These are phyloP conservation scores for Drosophila teissieri DNA, from an alignment of 1,140 invertebrate genomes.

Conservation along the genomic window DNA sequence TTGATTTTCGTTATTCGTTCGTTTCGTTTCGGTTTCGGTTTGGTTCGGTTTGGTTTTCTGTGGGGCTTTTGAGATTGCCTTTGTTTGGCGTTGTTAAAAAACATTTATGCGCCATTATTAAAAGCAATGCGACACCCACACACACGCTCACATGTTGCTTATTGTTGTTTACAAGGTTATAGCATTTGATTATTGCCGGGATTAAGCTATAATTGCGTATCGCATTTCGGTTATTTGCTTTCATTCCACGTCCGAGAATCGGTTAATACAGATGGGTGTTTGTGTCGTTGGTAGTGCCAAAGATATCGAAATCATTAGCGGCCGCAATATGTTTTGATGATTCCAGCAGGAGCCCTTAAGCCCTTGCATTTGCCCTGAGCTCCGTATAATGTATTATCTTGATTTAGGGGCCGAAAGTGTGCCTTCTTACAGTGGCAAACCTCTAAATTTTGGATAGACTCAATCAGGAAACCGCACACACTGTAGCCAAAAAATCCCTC, in stretches of 20 bases:
- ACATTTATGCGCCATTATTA: constrained; percentile 79
- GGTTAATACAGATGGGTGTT: constrained; percentile 20
- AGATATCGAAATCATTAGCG: constrained; percentile 32
- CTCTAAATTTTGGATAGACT: constrained; percentile 26
- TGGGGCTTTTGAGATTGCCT: constrained; percentile 67
- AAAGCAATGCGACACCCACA: constrained; percentile 69
- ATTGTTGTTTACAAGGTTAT: constrained; percentile 57
- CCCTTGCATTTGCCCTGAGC: constrained; percentile 15
- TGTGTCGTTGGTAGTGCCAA: not conserved
- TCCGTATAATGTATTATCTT: constrained; percentile 25
- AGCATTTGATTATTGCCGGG: constrained; percentile 72
- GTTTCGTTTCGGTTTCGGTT: constrained; percentile 14
- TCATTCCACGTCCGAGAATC: constrained; percentile 53
- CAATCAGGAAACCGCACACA: constrained; percentile 54
- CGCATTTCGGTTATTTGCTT: constrained; percentile 75
- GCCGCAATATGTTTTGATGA: constrained; percentile 59
- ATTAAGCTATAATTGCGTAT: constrained; percentile 82
- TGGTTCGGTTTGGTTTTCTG: constrained; percentile 44
- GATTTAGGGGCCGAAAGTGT: constrained; percentile 11
- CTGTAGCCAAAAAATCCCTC: not conserved
- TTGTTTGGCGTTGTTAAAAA: constrained; percentile 81
- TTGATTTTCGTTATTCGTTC: constrained; percentile 57
- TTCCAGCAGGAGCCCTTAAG: constrained; percentile 40
- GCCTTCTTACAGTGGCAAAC: constrained; percentile 18
- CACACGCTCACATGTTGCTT: constrained; percentile 53